A percentile compares a stretch with the other conserved stretches of the same genome.
phyloP scores from a whole-genome alignment of 2,888 invertebrate genomes.

The Patella caerulea region DNA sequence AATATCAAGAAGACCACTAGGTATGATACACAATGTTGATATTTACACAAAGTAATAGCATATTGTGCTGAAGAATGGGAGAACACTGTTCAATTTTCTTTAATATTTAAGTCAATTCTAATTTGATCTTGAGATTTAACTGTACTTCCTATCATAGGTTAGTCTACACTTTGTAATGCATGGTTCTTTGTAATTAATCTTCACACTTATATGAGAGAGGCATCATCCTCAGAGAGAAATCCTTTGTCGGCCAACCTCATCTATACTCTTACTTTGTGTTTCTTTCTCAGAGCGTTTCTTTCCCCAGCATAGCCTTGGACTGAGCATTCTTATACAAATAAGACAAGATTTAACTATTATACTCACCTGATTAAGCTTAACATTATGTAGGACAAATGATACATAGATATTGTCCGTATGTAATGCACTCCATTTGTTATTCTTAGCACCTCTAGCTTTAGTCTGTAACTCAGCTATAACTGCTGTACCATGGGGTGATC shows the following conservation, averaged over 20 bases:
- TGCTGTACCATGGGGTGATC: slow-evolving; percentile 45
- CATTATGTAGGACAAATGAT: slow-evolving; percentile 42
- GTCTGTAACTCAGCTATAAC: slow-evolving; percentile 48
- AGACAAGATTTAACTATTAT: not conserved
- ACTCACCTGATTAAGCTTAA: slow-evolving; percentile 14
- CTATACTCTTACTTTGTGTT: not conserved
- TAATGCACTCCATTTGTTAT: slow-evolving; percentile 45
- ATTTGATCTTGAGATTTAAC: no score
- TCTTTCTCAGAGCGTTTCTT: slow-evolving; percentile 12
- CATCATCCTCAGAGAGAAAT: no score
- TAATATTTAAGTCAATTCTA: no score
- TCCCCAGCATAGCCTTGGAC: not conserved
- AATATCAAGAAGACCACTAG: no score
- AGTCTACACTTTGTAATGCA: no score
- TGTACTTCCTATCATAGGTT: no score
- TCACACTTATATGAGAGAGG: no score
- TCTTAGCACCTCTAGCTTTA: slow-evolving; percentile 46
- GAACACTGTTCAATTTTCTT: no score
- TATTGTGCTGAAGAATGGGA: no score
- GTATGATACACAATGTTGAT: no score
- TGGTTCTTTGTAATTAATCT: no score
- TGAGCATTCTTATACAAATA: not conserved
- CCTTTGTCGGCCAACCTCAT: not conserved
- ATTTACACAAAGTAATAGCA: no score
- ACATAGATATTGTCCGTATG: slow-evolving; percentile 49